Conservation (phyloP, 1,140 invertebrate species). For the Bombus breviceps region DNA sequence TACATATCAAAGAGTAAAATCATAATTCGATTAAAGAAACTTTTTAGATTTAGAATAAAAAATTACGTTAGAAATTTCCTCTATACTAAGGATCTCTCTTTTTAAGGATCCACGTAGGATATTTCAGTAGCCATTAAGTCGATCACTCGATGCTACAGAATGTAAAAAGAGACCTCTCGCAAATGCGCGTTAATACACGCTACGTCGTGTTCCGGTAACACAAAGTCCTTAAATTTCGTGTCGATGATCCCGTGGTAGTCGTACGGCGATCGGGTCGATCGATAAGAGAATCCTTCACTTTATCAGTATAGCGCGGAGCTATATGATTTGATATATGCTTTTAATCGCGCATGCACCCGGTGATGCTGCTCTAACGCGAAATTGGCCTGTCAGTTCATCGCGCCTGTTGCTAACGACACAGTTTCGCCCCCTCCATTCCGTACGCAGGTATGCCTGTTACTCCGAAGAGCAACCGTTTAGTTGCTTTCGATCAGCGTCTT, state of each 20-base stretch:
- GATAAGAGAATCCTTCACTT: not conserved
- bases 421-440: slow-evolving; percentile 7
- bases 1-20: no score
- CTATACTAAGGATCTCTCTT: no score
- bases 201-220: not conserved
- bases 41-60: no score
- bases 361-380: slow-evolving; percentile 25
- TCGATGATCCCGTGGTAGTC: not conserved
- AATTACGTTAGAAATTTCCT: no score
- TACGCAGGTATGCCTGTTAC: slow-evolving; percentile 38
- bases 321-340: not conserved
- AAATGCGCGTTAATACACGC: not conserved
- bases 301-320: no score
- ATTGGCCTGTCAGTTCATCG: slow-evolving; percentile 33
- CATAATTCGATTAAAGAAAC: no score
- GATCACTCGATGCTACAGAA: no score
- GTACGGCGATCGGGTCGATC: not conserved
- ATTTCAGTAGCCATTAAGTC: no score
- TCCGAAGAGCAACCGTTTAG: slow-evolving; percentile 15
- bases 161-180: not conserved
- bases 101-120: no score
- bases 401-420: slow-evolving; percentile 41
- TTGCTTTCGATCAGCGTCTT: slow-evolving; percentile 17
- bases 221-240: not conserved
- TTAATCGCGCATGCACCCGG: slow-evolving; percentile 20